Evolutionary conservation across 2,888 invertebrate species (phyloP), one percentile per base, ranked within the genome.

Genomic region (Noctua pronuba): DNA sequence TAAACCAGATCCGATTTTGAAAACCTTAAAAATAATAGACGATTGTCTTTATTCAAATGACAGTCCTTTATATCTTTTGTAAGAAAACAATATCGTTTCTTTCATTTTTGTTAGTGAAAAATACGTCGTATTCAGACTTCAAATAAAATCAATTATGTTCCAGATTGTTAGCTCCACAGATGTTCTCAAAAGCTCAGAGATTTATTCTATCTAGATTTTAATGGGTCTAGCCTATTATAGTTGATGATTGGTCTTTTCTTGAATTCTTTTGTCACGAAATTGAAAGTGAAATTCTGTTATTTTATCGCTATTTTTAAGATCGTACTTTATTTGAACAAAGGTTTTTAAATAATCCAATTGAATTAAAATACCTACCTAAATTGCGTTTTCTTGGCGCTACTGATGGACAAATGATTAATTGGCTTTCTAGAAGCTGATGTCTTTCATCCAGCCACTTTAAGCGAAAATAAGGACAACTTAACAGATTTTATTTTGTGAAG

Each of bases 121-220:
- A 58, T 72, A 46, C 41, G 73, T 64, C 35, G 31, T 49, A 78
- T 70, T 77, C 64, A 77, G 72, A 86, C 66, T 73, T 74, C 31
- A 75, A 82, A 75, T 68, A 55, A 74, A 67, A 85, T 62, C 70
- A 82, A 78, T 83, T 83, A 74, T 58, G 41, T 74, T 75, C 70
- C 67, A 83, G 78, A 73, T 66, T 77, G 77, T 77, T 82, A 62
- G 52, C 41, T 77, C 28, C 70, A 46, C 66, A 82, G 73, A 82
- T 78, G 68, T 68, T 75, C 11, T 67, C n/a, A 76, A 75, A 77
- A 70, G 70, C 52, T 52, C 44, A 41, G 6, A 72, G 44, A 72
- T 82, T 71, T 73, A 77, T 74, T 77, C 55, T 55, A 41, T 77
- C 75, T 72, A 72, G 41, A 65, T 73, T 75, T 55, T 72, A 75